A percentile compares a stretch with the other conserved stretches of the same genome.
These are phyloP conservation scores for Flexamia atlantica DNA, from an alignment of 2,888 invertebrate species.

Conservation along the genomic window DNA sequence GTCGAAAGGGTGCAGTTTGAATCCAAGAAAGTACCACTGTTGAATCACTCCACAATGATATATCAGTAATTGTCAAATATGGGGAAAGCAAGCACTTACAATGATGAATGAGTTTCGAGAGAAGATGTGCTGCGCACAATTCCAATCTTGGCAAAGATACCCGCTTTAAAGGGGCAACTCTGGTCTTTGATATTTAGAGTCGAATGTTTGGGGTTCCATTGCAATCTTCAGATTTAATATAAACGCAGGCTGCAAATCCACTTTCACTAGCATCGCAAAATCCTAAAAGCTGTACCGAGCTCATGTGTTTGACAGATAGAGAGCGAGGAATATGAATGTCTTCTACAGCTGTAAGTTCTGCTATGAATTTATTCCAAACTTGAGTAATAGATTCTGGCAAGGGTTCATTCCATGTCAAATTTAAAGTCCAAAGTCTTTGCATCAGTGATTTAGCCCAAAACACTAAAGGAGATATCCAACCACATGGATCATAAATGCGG, in stretches of 20 bases:
- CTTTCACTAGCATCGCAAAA: background rate
- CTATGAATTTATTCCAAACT: background rate
- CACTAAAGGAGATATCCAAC: background rate
- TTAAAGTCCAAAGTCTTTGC: background rate
- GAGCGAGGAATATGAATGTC: background rate
- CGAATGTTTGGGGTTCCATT: too few species aligned
- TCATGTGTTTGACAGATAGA: background rate
- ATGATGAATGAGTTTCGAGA: too few species aligned
- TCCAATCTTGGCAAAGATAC: too few species aligned
- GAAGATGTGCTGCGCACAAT: too few species aligned
- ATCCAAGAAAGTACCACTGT: too few species aligned
- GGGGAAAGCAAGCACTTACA: too few species aligned
- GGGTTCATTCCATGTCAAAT: background rate
- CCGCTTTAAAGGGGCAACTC: too few species aligned
- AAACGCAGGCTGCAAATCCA: background rate
- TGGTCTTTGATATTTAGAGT: too few species aligned
- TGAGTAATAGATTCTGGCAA: background rate
- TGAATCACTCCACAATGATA: too few species aligned
- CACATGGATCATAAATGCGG: background rate
- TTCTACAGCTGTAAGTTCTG: background rate
- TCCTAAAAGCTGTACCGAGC: background rate
- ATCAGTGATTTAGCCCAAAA: background rate
- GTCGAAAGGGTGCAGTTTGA: too few species aligned
- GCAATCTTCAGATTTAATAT: background rate
- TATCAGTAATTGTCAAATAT: too few species aligned